phyloP scores from a whole-genome alignment of 2,113 vertebrate species.

The Pyrgilauda ruficollis region DNA sequence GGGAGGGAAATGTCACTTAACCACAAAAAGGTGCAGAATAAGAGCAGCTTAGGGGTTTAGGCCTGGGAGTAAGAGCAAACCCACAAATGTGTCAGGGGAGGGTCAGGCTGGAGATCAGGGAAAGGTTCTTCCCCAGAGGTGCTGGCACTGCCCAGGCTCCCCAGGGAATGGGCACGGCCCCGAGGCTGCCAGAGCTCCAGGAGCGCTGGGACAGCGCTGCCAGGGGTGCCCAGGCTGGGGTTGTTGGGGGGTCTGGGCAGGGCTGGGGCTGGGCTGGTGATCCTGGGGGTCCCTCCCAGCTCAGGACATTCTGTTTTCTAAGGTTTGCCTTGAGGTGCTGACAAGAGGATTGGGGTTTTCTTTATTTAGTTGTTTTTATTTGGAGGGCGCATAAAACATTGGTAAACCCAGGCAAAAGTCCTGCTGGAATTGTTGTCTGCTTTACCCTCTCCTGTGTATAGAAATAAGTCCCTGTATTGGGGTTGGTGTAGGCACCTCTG shows the following conservation, averaged over 20 bases:
- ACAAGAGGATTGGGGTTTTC: not conserved
- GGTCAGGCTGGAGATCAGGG: fast-evolving
- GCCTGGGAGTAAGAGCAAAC: not conserved
- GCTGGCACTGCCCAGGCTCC: not conserved
- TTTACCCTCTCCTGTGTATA: not conserved
- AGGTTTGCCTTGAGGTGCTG: not conserved
- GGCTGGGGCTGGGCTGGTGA: fast-evolving
- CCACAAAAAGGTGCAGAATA: not conserved
- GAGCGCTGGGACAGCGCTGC: not conserved
- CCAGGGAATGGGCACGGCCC: not conserved
- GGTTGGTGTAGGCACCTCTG: not conserved
- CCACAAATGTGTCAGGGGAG: not conserved
- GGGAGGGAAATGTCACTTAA: not conserved
- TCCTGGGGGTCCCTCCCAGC: not conserved
- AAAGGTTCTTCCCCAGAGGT: not conserved
- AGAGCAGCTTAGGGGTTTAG: not conserved
- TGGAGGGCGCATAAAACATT: not conserved
- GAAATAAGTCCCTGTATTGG: fast-evolving
- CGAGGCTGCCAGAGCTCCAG: not conserved
- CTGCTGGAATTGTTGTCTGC: not conserved
- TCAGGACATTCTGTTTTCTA: not conserved
- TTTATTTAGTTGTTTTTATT: not conserved
- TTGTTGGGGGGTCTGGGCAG: not conserved
- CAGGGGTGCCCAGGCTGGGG: not conserved
- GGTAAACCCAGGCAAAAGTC: not conserved